Evolutionary conservation across 2,113 vertebrate genomes (phyloP), one percentile per base, ranked within the genome.

Genomic region (Tetrax tetrax): DNA sequence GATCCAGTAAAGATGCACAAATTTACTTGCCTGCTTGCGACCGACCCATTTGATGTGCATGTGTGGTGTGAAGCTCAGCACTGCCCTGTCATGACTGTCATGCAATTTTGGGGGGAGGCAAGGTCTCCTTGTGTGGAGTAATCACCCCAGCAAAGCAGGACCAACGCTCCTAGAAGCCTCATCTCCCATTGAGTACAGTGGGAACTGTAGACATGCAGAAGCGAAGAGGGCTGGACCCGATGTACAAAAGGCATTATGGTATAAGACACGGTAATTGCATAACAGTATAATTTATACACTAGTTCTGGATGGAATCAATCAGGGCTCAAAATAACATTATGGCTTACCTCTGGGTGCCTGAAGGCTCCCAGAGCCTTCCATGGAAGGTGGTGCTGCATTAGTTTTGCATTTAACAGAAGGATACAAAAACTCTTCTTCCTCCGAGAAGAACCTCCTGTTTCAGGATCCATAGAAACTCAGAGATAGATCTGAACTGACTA

Each of bases 201-300:
- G 51, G 21, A 35, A 38, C 78, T 51, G 15, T 5, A 19, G 27
- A 29, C 16, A 12, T 4, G 27, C 20, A 74, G 53, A 75, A 41
- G 6, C 12, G 33, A 77, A n/a, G 35, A 84, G 31, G 17, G 33
- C 8, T 27, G 31, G 37, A 51, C 7, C 20, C 1, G 1, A 20
- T 9, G 13, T 24, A 54, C 5, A 6, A 28, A 28, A 1, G 2
- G 10, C 2, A 0, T 56, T n/a, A 37, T 1, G 8, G 6, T 31
- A 16, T 17, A 69, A 78, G 37, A 47, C 48, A 27, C 0, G 0
- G 10, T 50, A 72, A 61, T 22, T 28, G 17, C 57, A 37, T 14
- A 57, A 27, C 6, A 47, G 19, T 29, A 17, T 35, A 60, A 59
- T 79, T 50, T 74, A 35, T 70, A 60, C 47, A 63, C 17, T 43